Evolutionary conservation across 2,113 vertebrate genomes (phyloP), one percentile per base, ranked within the genome.

Genomic region (Lipophrys pholis): DNA sequence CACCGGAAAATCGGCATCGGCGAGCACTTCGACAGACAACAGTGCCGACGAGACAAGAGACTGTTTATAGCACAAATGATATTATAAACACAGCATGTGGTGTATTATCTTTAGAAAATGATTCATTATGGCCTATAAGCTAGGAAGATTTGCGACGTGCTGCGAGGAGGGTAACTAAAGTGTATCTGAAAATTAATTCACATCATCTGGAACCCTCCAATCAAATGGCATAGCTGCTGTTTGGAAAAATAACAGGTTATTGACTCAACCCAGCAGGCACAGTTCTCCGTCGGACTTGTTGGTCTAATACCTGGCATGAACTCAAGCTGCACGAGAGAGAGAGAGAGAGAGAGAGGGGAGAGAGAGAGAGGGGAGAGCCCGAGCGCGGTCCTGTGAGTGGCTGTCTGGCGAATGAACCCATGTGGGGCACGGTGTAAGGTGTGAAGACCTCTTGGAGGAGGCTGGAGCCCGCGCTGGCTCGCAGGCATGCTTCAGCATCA

Each of bases 1-100:
- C 58, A 80, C 68, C 63, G 85, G 78, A 83, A 82, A 89, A 86
- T 70, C 79, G 52, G 78, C 74, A 81, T 71, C 73, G 38, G 67
- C 3, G 21, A 6, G 51, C 60, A 66, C 76, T 65, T 60, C 12
- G 52, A 70, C 56, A 81, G 65, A 79, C 66, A 82, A 85, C 84
- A 80, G 55, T 59, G 60, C 67, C 60, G 50, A 81, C 84, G 49
- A 82, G 86, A 87, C 82, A 69, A 66, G 78, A 74, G 62, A 46
- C 81, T 84, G 82, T 75, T 85, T 82, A 74, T 72, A 84, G 72
- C 72, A 65, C 69, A 71, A 80, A 79, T 80, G 38, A 73, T 81
- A 80, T 83, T 79, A 87, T 67, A 80, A 85, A 78, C 66, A 73
- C 62, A 80, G 77, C 78, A 55, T 70, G 82, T 21, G 58, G 64